Conservation (phyloP, 2,797 vertebrate species). For the Lepidocolaptes lacrymiger region DNA sequence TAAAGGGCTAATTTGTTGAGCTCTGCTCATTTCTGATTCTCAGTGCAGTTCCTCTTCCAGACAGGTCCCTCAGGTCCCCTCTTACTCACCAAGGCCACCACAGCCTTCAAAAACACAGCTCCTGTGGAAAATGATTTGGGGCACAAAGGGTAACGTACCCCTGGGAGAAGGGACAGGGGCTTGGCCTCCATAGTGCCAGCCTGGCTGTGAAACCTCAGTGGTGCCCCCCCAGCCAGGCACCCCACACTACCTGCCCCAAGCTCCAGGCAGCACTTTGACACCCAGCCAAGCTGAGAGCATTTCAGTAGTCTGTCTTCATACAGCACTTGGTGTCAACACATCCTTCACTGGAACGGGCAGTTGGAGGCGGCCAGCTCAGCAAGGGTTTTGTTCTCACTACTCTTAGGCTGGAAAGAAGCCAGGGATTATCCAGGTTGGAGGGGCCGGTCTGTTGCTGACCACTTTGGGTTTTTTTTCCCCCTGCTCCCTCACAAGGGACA, state of each 20-base stretch:
- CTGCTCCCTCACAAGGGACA: background rate
- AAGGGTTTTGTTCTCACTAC: background rate
- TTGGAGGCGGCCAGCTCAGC: background rate
- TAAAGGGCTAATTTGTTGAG: background rate
- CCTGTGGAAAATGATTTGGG: accelerated
- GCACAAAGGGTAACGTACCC: background rate
- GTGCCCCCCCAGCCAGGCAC: background rate
- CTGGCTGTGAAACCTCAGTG: background rate
- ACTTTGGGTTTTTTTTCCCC: background rate
- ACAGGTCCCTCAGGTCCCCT: background rate
- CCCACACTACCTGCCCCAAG: background rate
- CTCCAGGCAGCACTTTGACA: background rate
- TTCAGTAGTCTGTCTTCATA: background rate
- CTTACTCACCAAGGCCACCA: background rate
- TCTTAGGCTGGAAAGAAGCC: background rate
- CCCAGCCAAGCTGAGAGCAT: background rate
- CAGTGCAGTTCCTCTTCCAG: background rate
- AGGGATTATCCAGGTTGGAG: background rate
- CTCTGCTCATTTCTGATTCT: accelerated
- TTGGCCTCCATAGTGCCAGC: background rate
- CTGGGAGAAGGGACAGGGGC: background rate
- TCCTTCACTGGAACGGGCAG: accelerated
- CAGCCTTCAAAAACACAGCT: background rate
- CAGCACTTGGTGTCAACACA: background rate
- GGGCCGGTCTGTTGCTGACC: background rate